Base-by-base conservation (phyloP, 2,888 invertebrate genomes). In the Apamea anceps region DNA sequence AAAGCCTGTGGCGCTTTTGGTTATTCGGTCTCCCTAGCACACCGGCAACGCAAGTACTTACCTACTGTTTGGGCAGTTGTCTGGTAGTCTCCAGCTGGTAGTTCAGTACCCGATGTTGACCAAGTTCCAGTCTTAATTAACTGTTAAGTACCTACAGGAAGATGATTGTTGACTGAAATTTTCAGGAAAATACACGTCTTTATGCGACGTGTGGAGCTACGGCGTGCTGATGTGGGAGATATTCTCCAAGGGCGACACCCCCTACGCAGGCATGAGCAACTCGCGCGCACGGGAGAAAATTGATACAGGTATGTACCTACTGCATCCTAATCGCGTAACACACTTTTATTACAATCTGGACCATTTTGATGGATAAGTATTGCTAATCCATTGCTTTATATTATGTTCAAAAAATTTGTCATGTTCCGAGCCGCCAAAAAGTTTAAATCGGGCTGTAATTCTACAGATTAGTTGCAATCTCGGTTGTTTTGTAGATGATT, bases 171-270 rank as follows among this genome's bases (percentile, higher is more conserved):
- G 8, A 25, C n/a, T 37, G 0, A 1, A 8, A 62, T 85, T 94
- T 95, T 1, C 92, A 98, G 99, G 98, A 77, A 99, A 99, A 97
- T 99, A 99, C 94, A 99, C 99, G 18, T 98, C 99, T 0, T 96
- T 99, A 13, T 99, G 99, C 95, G 99, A 99, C 96, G 99, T 99
- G 70, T 99, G 99, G 99, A 99, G 99, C 91, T 99, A 99, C 94
- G 99, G 99, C 7, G 98, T 99, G 87, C 96, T 99, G 79, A 98
- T 99, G 97, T 99, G 99, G 99, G 99, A 99, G 96, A 99, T 99
- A 92, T 99, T 99, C 96, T 98, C 99, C 0, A 98, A 98, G 93
- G 99, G 99, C 1, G 98, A 98, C 88, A 99, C 99, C 75, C 99
- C 99, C 0, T 99, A 99, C 93, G 98, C 98, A 63, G 99, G 99